Conservation (phyloP, 2,113 vertebrate genomes). For the Sialia sialis region DNA sequence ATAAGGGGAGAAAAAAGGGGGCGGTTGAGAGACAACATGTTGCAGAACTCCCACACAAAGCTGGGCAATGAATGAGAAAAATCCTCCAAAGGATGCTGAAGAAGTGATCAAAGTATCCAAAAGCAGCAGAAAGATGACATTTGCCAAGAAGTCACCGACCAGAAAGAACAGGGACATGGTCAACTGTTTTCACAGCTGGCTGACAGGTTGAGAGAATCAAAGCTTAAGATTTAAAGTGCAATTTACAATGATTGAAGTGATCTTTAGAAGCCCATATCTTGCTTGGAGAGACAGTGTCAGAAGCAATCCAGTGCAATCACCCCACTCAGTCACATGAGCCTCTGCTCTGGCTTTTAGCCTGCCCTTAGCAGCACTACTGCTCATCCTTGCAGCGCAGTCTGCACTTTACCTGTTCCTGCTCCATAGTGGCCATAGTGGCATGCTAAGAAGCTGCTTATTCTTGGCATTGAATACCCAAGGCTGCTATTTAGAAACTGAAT, state of each 20-base stretch:
- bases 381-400: background rate
- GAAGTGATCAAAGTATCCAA: background rate
- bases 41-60: constrained; percentile 19
- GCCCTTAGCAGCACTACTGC: background rate
- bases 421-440: rapidly evolving
- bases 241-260: background rate
- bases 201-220: background rate
- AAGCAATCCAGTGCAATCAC: background rate
- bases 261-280: background rate
- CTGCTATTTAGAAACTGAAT: background rate
- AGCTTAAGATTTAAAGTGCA: background rate
- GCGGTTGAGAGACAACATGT: background rate
- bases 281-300: background rate
- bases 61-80: background rate
- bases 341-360: background rate
- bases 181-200: background rate
- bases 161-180: background rate
- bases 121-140: background rate
- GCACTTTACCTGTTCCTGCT: background rate
- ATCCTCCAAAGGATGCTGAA: background rate
- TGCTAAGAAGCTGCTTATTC: background rate
- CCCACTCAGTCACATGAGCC: no score
- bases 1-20: background rate
- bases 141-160: background rate
- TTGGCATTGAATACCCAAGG: background rate